A percentile compares a stretch with the other conserved stretches of the same genome.
Conservation (phyloP, 2,888 invertebrate species). For the Omphaloscelis lunosa region DNA sequence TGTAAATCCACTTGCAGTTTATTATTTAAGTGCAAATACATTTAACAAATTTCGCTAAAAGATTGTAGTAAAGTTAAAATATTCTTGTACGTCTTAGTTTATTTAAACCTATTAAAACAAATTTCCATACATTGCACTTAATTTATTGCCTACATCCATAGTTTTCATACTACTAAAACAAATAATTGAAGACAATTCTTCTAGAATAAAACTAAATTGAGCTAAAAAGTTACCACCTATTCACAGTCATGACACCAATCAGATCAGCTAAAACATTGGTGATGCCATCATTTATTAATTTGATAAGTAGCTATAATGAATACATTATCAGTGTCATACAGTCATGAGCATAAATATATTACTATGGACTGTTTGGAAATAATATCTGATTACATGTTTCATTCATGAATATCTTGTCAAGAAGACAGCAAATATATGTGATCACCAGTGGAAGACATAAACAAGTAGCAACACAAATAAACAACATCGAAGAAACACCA, state of each 20-base stretch:
- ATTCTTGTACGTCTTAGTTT: constrained; percentile 5
- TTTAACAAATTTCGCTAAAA: constrained; percentile 13
- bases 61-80: constrained; percentile 16
- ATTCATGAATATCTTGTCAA: neutral
- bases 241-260: constrained; percentile 19
- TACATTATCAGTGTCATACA: neutral
- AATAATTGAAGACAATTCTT: constrained; percentile 1
- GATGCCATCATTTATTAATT: neutral
- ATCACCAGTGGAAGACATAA: neutral
- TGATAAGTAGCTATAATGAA: neutral
- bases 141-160: constrained; percentile 67
- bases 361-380: neutral
- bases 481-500: neutral
- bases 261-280: constrained; percentile 19
- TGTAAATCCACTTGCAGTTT: constrained; percentile 2
- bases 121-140: constrained; percentile 69
- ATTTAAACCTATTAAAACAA: constrained; percentile 29
- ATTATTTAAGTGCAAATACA: constrained; percentile 6
- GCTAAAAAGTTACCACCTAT: constrained; percentile 43
- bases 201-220: constrained; percentile 24
- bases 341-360: neutral
- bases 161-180: neutral
- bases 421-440: neutral
- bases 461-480: neutral
- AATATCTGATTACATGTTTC: neutral